A percentile compares a stretch with the other conserved stretches of the same genome.
Evolutionary conservation across 2,113 vertebrate species (phyloP).

Genomic region (Galeopterus variegatus): DNA sequence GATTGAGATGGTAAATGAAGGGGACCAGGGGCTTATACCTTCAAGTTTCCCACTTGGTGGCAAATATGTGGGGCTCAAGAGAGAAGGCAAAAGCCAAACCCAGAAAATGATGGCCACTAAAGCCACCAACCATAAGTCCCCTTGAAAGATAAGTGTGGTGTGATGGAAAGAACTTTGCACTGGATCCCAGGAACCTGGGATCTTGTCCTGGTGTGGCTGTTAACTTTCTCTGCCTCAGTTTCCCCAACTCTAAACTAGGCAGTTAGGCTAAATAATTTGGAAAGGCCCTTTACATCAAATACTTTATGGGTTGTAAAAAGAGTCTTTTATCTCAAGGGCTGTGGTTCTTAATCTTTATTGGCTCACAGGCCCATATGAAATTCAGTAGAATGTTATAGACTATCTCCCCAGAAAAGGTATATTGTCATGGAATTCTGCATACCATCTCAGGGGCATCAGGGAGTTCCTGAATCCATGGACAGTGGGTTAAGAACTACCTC

Average conservation of each 20-base stretch:
- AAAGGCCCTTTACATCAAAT: constrained; percentile 55
- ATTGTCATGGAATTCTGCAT: not conserved
- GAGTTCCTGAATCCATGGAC: constrained; percentile 56
- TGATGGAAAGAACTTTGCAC: constrained; percentile 17
- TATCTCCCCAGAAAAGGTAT: constrained; percentile 58
- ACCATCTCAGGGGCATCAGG: constrained; percentile 22
- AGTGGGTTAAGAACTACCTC: constrained; percentile 37
- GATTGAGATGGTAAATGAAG: constrained; percentile 22
- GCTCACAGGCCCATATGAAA: constrained; percentile 61
- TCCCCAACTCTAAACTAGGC: constrained; percentile 29
- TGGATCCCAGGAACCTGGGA: not conserved
- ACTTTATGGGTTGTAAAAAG: constrained; percentile 50
- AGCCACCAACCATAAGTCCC: not conserved
- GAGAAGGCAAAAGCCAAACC: constrained; percentile 41
- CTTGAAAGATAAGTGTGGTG: not conserved
- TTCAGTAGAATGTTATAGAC: constrained; percentile 54
- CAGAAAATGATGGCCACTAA: constrained; percentile 41
- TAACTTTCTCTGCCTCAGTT: constrained; percentile 26
- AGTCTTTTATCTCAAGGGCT: constrained; percentile 43
- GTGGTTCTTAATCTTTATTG: constrained; percentile 61
- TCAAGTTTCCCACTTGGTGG: not conserved
- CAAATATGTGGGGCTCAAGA: constrained; percentile 38
- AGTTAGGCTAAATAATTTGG: constrained; percentile 54
- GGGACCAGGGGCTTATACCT: not conserved
- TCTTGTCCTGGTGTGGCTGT: constrained; percentile 25